A percentile compares a stretch with the other conserved stretches of the same genome.
Conservation (phyloP, 2,113 vertebrate species). For the Perca fluviatilis region DNA sequence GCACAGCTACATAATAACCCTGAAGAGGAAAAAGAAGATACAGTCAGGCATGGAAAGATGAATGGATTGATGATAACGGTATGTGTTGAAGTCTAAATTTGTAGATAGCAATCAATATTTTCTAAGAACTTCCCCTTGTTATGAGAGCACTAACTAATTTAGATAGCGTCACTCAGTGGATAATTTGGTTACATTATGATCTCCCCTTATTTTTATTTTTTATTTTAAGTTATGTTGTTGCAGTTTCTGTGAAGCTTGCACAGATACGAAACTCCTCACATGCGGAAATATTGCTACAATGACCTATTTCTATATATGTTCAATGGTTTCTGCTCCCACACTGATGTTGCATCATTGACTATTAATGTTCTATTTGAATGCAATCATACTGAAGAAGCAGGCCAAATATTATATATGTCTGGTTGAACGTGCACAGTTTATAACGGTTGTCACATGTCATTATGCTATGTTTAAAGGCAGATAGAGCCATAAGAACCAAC, state of each 20-base stretch:
- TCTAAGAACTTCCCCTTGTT: slow-evolving; percentile 1
- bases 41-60: too few species aligned
- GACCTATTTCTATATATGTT: slow-evolving; percentile 33
- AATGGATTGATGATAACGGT: not conserved
- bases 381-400: slow-evolving; percentile 1
- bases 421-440: not conserved
- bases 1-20: not conserved
- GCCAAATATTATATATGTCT: slow-evolving; percentile 23
- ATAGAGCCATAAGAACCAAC: not conserved
- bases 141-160: slow-evolving; percentile 7
- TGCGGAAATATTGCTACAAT: not conserved
- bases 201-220: not conserved
- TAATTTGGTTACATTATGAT: not conserved
- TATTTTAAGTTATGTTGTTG: not conserved
- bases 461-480: not conserved
- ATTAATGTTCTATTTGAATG: slow-evolving; percentile 19
- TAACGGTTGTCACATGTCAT: slow-evolving; percentile 32
- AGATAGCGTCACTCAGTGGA: slow-evolving; percentile 3
- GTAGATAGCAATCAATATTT: slow-evolving; percentile 30
- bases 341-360: slow-evolving; percentile 47
- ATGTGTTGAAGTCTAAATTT: slow-evolving; percentile 8
- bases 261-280: slow-evolving; percentile 5
- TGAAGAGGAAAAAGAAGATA: not conserved
- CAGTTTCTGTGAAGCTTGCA: not conserved
- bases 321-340: slow-evolving; percentile 31